phyloP scores from a whole-genome alignment of 2,888 invertebrate genomes.

The Eledone cirrhosa region DNA sequence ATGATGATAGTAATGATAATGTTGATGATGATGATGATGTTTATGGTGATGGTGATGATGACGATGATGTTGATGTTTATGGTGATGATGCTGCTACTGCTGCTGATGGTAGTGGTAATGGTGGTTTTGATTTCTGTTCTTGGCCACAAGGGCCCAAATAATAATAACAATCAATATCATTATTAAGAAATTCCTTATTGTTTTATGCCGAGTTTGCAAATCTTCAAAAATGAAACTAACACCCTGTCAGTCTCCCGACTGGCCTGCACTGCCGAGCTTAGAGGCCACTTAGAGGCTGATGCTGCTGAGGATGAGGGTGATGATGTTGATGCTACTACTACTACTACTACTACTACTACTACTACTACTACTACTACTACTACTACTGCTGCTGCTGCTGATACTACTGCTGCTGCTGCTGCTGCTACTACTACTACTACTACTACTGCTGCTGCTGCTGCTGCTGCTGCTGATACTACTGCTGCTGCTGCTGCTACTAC shows the following conservation, averaged over 20 bases:
- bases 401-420: no score
- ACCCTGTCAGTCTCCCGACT: background rate
- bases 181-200: background rate
- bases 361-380: background rate
- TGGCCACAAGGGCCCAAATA: no score
- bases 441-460: background rate
- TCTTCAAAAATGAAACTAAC: background rate
- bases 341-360: constrained; percentile 5
- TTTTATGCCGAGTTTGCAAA: background rate
- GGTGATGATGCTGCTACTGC: no score
- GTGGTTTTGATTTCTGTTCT: no score
- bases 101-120: no score
- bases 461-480: background rate
- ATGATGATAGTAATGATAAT: no score
- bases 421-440: constrained; percentile 1
- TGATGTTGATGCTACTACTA: no score
- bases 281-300: background rate
- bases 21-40: no score
- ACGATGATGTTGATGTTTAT: no score
- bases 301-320: no score
- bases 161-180: no score
- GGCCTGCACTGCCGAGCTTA: background rate
- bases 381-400: background rate
- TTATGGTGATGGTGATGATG: no score
- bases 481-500: constrained; percentile 6